These are phyloP conservation scores for Temnothorax rugatulus DNA, from an alignment of 2,888 invertebrate genomes.

Conservation along the genomic window DNA sequence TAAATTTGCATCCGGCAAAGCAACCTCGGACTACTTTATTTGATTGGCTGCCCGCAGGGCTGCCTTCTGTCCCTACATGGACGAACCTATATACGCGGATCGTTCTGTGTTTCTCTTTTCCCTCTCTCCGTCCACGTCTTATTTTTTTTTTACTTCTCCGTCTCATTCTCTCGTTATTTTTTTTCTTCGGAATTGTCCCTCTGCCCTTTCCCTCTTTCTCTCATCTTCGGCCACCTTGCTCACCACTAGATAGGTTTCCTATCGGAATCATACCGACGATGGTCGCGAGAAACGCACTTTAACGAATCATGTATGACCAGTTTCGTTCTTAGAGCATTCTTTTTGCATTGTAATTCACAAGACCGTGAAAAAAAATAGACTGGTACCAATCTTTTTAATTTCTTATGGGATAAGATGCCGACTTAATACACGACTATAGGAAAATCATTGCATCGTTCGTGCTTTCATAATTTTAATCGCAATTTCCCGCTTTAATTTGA, in stretches of 20 bases:
- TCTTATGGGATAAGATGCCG: slow-evolving; percentile 36
- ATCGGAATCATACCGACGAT: not conserved
- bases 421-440: not conserved
- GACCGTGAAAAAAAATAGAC: slow-evolving; percentile 42
- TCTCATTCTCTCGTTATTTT: slow-evolving; percentile 24
- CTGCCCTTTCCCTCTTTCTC: slow-evolving; percentile 6
- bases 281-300: slow-evolving; percentile 50
- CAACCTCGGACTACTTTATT: slow-evolving; percentile 84
- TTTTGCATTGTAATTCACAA: slow-evolving; percentile 62
- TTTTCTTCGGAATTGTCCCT: slow-evolving; percentile 10
- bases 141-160: slow-evolving; percentile 16
- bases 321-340: slow-evolving; percentile 51
- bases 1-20: slow-evolving; percentile 82
- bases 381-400: slow-evolving; percentile 60
- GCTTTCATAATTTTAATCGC: not conserved
- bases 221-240: slow-evolving; percentile 19
- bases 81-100: slow-evolving; percentile 59
- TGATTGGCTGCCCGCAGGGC: slow-evolving; percentile 81
- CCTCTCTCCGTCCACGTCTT: slow-evolving; percentile 15
- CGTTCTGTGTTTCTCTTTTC: slow-evolving; percentile 49
- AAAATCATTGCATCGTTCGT: not conserved
- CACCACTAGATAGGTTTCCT: not conserved
- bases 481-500: not conserved
- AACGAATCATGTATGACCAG: slow-evolving; percentile 25
- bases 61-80: slow-evolving; percentile 68